Evolutionary conservation across 2,113 vertebrate genomes (phyloP).

Genomic region (Bathybates hornii): DNA sequence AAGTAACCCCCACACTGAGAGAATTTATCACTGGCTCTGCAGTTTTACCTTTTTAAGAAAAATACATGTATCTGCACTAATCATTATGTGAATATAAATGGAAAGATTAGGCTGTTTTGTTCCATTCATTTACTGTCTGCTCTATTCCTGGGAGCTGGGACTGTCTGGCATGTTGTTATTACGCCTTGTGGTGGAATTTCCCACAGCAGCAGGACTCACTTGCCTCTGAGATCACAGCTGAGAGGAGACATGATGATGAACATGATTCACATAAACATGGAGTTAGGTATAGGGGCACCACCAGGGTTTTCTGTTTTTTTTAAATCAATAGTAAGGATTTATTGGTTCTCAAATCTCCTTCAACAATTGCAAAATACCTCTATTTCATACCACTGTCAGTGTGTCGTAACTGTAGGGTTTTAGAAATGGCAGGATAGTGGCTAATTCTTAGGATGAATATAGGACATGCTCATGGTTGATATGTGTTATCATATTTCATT

Average conservation of each 20-base stretch:
- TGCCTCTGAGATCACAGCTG: neutral
- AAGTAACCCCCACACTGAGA: neutral
- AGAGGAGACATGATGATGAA: neutral
- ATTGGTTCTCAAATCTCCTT: neutral
- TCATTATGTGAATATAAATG: neutral
- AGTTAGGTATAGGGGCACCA: neutral
- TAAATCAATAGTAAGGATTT: neutral
- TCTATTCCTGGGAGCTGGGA: conserved; percentile 14
- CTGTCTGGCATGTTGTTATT: conserved; percentile 33
- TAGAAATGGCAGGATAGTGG: neutral
- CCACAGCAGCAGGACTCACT: neutral
- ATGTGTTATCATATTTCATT: neutral
- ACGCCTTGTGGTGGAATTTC: conserved; percentile 21
- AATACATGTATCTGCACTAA: neutral
- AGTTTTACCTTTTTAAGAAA: neutral
- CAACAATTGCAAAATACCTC: neutral
- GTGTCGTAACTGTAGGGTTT: neutral
- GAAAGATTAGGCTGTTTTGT: neutral
- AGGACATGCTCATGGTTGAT: neutral
- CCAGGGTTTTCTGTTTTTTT: neutral
- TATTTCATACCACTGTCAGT: neutral
- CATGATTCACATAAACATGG: neutral
- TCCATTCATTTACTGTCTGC: neutral
- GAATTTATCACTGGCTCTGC: neutral
- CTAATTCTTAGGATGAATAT: neutral